Evolutionary conservation across 2,888 invertebrate genomes (phyloP).

Genomic region (Scaptomyza cyrtandrae): DNA sequence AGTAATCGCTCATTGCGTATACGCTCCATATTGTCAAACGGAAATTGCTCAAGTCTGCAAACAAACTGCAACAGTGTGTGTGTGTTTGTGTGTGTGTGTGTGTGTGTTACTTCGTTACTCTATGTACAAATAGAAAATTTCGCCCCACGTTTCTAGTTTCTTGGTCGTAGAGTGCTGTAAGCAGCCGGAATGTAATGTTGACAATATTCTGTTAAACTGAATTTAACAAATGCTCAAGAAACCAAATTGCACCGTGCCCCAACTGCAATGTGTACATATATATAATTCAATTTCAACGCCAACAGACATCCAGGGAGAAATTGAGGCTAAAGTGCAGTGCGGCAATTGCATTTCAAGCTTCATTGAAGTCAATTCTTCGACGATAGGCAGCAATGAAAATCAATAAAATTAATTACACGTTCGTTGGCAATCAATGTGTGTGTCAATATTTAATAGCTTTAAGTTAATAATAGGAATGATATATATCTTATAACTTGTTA

Average conservation of each 20-base stretch:
- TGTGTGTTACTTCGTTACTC: constrained; percentile 6
- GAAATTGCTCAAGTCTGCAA: constrained; percentile 75
- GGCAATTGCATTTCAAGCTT: constrained; percentile 50
- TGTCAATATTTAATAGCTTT: neutral
- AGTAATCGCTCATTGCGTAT: constrained; percentile 48
- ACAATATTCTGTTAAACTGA: constrained; percentile 71
- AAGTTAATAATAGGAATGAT: neutral
- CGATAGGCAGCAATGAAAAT: constrained; percentile 21
- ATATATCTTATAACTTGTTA: neutral
- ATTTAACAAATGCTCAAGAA: constrained; percentile 55
- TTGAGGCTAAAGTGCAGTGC: constrained; percentile 63
- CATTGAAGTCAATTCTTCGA: constrained; percentile 21
- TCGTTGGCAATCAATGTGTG: neutral
- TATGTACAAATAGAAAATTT: constrained; percentile 44
- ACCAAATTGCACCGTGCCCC: constrained; percentile 19
- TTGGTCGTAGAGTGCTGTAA: constrained; percentile 18
- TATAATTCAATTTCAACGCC: constrained; percentile 60
- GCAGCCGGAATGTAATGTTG: constrained; percentile 53
- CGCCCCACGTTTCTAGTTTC: constrained; percentile 45
- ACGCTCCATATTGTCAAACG: constrained; percentile 54
- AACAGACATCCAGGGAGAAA: constrained; percentile 49
- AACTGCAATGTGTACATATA: constrained; percentile 51
- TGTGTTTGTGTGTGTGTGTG: constrained; percentile 18
- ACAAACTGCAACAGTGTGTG: constrained; percentile 49
- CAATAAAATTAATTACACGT: constrained; percentile 28